These are phyloP conservation scores for Phalera bucephala DNA, from an alignment of 2,888 invertebrate species.

Conservation along the genomic window DNA sequence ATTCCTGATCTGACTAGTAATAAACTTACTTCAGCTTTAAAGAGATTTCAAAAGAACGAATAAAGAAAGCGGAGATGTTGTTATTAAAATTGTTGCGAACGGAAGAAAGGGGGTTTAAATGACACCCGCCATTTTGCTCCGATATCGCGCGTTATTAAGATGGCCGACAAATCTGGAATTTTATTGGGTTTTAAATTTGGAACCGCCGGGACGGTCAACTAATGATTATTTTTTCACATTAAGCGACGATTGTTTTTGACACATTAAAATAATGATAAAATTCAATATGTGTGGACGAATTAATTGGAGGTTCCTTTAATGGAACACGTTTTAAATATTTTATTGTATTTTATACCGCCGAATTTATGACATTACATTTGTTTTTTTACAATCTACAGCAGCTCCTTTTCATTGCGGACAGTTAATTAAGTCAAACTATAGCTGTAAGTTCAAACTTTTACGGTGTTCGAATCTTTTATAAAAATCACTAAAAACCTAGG, in stretches of 20 bases:
- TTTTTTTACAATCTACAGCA: too few relatives aligned
- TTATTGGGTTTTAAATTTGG: conserved; percentile 65
- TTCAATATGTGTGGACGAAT: conserved; percentile 7
- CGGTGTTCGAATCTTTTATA: too few relatives aligned
- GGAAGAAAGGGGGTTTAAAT: conserved; percentile 63
- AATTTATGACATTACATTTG: too few relatives aligned
- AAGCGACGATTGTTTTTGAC: conserved; percentile 32
- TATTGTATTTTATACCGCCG: too few relatives aligned
- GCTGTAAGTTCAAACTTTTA: too few relatives aligned
- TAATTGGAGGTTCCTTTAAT: not conserved
- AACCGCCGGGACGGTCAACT: conserved; percentile 23
- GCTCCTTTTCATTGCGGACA: too few relatives aligned
- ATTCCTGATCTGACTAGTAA: conserved; percentile 81
- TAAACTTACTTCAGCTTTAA: conserved; percentile 72
- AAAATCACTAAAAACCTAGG: too few relatives aligned
- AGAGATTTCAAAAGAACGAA: conserved; percentile 75
- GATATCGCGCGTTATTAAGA: conserved; percentile 33
- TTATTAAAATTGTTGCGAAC: conserved; percentile 67
- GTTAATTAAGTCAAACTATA: too few relatives aligned
- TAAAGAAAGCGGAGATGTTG: conserved; percentile 68
- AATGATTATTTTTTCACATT: conserved; percentile 37
- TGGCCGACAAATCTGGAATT: conserved; percentile 61
- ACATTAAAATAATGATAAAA: conserved; percentile 10
- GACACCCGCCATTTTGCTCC: conserved; percentile 52
- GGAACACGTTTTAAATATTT: not conserved